A percentile compares a stretch with the other conserved stretches of the same genome.
These are phyloP conservation scores for Campylomormyrus numenius DNA, from an alignment of 2,113 vertebrate genomes.

Conservation along the genomic window DNA sequence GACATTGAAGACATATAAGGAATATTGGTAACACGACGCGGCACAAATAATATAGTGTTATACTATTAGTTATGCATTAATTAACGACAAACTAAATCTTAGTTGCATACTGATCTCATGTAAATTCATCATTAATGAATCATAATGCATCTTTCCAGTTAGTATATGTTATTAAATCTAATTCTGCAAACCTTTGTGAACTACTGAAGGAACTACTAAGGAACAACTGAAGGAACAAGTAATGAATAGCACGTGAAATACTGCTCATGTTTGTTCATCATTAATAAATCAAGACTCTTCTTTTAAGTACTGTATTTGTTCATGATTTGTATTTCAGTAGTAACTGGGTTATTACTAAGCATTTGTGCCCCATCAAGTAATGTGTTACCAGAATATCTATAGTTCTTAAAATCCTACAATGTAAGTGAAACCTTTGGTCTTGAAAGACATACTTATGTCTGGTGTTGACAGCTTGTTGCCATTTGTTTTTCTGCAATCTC, in stretches of 20 bases:
- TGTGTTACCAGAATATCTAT: neutral
- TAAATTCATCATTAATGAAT: neutral
- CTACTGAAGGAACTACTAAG: neutral
- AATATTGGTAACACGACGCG: neutral
- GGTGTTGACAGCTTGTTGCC: neutral
- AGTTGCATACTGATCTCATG: neutral
- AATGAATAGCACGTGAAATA: neutral
- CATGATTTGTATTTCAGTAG: neutral
- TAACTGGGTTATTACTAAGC: neutral
- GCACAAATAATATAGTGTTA: neutral
- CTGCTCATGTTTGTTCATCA: neutral
- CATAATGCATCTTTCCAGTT: neutral
- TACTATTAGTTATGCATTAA: neutral
- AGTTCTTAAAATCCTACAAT: neutral
- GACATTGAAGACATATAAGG: neutral
- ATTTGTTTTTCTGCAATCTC: neutral
- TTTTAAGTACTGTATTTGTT: neutral
- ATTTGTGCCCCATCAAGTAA: neutral
- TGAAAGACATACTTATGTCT: neutral
- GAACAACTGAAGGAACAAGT: neutral
- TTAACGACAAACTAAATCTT: neutral
- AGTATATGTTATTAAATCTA: neutral
- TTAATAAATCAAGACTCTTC: neutral
- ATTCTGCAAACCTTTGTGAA: neutral
- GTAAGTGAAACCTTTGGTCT: neutral